Evolutionary conservation across 2,888 invertebrate genomes (phyloP).

Genomic region (Caenorhabditis drosophilae): DNA sequence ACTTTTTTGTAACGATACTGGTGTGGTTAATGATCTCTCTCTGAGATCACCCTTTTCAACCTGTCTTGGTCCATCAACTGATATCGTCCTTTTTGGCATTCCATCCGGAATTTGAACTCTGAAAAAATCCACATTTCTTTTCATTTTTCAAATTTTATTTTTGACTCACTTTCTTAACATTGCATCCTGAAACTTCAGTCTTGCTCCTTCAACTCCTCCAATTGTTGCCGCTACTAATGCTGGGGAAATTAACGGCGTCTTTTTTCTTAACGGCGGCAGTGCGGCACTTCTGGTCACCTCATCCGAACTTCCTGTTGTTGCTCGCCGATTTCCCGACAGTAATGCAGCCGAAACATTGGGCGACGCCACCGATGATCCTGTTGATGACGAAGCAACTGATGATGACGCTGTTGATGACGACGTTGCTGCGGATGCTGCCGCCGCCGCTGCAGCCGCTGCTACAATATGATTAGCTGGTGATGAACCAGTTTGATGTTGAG

Average conservation of each 20-base stretch:
- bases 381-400: too few species aligned
- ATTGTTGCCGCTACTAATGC: background rate
- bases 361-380: too few species aligned
- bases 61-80: conserved; percentile 3
- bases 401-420: too few species aligned
- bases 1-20: background rate
- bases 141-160: background rate
- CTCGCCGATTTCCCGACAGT: too few species aligned
- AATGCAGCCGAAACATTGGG: too few species aligned
- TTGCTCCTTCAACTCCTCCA: background rate
- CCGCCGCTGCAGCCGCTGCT: background rate
- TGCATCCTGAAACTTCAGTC: conserved; percentile 3
- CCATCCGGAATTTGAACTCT: conserved; percentile 3
- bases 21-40: conserved; percentile 7
- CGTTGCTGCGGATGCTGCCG: background rate
- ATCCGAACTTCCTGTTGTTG: background rate
- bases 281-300: background rate
- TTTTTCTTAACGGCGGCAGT: background rate
- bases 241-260: background rate
- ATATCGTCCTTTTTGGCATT: background rate
- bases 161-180: background rate
- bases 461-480: background rate
- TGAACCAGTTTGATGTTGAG: background rate
- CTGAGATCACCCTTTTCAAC: conserved; percentile 26
- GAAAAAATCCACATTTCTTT: background rate